Conservation (phyloP, 1,140 invertebrate genomes). For the Theocolax elegans region DNA sequence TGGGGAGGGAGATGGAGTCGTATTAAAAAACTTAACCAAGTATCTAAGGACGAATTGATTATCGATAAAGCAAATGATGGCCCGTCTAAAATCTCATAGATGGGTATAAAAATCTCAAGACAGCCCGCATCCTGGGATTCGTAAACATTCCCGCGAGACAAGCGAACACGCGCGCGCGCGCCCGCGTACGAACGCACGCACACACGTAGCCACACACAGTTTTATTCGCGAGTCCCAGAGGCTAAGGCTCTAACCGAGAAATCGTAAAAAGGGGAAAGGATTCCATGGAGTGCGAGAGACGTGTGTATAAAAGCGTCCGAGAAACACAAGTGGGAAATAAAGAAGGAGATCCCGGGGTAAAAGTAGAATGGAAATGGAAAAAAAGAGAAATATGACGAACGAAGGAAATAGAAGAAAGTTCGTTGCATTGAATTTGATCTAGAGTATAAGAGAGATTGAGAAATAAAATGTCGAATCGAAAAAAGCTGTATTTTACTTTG, state of each 20-base stretch:
- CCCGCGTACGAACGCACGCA: not conserved
- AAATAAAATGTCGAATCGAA: too few species aligned
- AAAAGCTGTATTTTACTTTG: too few species aligned
- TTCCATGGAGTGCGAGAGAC: not conserved
- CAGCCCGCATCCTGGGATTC: constrained; percentile 3
- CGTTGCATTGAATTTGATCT: too few species aligned
- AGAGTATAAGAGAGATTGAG: too few species aligned
- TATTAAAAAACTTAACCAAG: not conserved
- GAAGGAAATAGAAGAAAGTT: too few species aligned
- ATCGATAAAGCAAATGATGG: constrained; percentile 19
- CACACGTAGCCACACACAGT: not conserved
- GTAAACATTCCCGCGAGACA: constrained; percentile 18
- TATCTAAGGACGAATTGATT: constrained; percentile 10
- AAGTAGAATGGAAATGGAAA: constrained; percentile 32
- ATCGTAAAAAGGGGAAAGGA: constrained; percentile 50
- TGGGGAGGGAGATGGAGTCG: not conserved
- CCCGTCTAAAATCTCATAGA: constrained; percentile 17
- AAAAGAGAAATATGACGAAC: constrained; percentile 12
- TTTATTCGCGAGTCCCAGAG: constrained; percentile 35
- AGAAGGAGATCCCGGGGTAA: too few species aligned
- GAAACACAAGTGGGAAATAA: constrained; percentile 1
- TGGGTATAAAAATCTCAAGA: constrained; percentile 13
- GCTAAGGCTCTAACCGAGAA: constrained; percentile 39
- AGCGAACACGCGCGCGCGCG: not conserved
- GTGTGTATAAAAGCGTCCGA: not conserved